Percentiles rank a stretch among this genome's conserved stretches.
Conservation (phyloP, 2,888 invertebrate species). For the Tachystola acroxantha region DNA sequence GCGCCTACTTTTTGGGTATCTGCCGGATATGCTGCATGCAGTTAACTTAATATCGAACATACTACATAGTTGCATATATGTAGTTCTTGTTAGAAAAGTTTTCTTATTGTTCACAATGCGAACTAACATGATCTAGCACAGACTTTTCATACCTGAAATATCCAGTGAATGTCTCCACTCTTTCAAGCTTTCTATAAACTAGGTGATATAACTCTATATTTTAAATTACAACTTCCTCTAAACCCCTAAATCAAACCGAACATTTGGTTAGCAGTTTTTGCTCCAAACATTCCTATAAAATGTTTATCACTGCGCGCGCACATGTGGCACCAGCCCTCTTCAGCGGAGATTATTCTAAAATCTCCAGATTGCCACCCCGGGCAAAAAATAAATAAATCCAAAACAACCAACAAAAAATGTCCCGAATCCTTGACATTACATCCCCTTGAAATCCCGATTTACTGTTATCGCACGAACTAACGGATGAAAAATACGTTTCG, state of each 20-base stretch:
- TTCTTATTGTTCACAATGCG: no score
- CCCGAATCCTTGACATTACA: slow-evolving; percentile 65
- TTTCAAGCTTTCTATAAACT: no score
- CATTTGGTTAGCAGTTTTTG: slow-evolving; percentile 73
- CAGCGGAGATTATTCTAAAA: slow-evolving; percentile 70
- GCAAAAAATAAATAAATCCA: slow-evolving; percentile 77
- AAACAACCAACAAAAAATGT: slow-evolving; percentile 58
- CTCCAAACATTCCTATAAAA: slow-evolving; percentile 74
- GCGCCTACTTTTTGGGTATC: no score
- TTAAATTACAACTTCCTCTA: slow-evolving; percentile 67
- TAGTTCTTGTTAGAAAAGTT: no score
- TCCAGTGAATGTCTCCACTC: no score
- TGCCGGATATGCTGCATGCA: no score
- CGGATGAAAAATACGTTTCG: slow-evolving; percentile 25
- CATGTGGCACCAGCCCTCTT: slow-evolving; percentile 68
- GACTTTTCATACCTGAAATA: no score
- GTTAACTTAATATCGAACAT: no score
- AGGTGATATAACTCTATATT: neutral
- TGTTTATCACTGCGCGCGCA: slow-evolving; percentile 65
- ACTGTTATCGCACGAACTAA: slow-evolving; percentile 49
- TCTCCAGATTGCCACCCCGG: slow-evolving; percentile 75
- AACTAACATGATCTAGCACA: no score
- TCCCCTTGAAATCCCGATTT: slow-evolving; percentile 65
- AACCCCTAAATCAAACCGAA: slow-evolving; percentile 59
- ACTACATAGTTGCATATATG: no score